These are phyloP conservation scores for Brachionus rotundiformis DNA, from an alignment of 1,140 invertebrate species.

Conservation along the genomic window DNA sequence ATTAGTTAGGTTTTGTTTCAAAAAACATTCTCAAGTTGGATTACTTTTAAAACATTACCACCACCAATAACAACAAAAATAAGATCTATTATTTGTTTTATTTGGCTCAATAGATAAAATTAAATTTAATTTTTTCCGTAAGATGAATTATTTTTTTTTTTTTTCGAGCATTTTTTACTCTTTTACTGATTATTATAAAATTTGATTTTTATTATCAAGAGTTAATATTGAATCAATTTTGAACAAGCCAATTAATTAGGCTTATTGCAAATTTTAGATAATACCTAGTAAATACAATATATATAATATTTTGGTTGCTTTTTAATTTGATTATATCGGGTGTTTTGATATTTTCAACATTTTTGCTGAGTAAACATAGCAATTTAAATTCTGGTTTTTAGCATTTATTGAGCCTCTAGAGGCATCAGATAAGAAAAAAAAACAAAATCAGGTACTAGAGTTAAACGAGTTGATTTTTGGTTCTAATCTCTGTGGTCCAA, in stretches of 20 bases:
- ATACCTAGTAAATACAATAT: background rate
- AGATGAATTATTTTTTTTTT: too few species aligned
- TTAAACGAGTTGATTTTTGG: background rate
- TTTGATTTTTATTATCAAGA: background rate
- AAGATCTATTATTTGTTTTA: too few species aligned
- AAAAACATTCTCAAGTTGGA: too few species aligned
- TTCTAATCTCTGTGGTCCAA: background rate
- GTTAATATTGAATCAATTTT: background rate
- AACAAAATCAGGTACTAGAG: background rate
- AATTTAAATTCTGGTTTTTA: conserved; percentile 14
- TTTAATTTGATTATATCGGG: conserved; percentile 3
- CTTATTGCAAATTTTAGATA: background rate
- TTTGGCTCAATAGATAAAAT: too few species aligned
- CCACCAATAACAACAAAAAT: too few species aligned
- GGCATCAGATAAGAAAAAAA: background rate
- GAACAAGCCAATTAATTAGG: background rate
- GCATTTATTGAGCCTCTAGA: background rate
- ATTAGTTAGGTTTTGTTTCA: too few species aligned
- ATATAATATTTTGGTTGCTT: background rate
- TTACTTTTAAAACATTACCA: too few species aligned
- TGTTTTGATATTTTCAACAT: conserved; percentile 10
- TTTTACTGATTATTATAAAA: background rate
- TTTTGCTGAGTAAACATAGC: background rate
- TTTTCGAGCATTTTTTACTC: background rate
- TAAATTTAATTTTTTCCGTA: too few species aligned